A percentile compares a stretch with the other conserved stretches of the same genome.
These are phyloP conservation scores for Chymomyza costata DNA, from an alignment of 1,140 invertebrate species.

Conservation along the genomic window DNA sequence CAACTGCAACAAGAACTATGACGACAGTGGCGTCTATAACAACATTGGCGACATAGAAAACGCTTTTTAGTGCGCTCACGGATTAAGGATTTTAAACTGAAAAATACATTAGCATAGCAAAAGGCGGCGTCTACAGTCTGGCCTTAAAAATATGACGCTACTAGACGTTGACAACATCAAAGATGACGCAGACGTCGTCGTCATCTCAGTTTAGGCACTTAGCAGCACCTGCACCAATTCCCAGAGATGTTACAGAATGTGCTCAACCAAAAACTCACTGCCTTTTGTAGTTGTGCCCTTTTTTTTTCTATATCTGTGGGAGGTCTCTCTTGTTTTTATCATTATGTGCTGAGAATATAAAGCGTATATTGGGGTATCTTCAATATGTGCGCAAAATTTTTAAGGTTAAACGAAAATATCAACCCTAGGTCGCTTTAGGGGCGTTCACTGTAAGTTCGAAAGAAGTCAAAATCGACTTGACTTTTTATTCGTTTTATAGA, in stretches of 20 bases:
- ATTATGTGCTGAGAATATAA: too few species aligned
- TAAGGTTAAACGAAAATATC: too few species aligned
- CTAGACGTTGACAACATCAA: slow-evolving; percentile 15
- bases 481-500: too few species aligned
- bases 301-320: too few species aligned
- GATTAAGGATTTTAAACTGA: slow-evolving; percentile 67
- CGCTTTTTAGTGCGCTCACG: slow-evolving; percentile 64
- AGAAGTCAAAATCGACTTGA: too few species aligned
- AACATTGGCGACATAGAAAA: slow-evolving; percentile 50
- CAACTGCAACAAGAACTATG: too few species aligned
- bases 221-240: slow-evolving; percentile 52
- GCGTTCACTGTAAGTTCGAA: too few species aligned
- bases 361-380: too few species aligned
- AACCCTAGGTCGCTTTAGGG: too few species aligned
- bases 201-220: slow-evolving; percentile 28
- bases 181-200: background rate
- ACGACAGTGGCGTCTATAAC: slow-evolving; percentile 28
- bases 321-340: slow-evolving; percentile 15
- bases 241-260: slow-evolving; percentile 28
- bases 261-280: too few species aligned
- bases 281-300: slow-evolving; percentile 10
- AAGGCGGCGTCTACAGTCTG: slow-evolving; percentile 26
- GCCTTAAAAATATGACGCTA: slow-evolving; percentile 7
- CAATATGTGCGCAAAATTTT: too few species aligned
- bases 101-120: slow-evolving; percentile 69